Base-by-base conservation (phyloP, 2,113 vertebrate genomes). In the Phalacrocorax aristotelis region DNA sequence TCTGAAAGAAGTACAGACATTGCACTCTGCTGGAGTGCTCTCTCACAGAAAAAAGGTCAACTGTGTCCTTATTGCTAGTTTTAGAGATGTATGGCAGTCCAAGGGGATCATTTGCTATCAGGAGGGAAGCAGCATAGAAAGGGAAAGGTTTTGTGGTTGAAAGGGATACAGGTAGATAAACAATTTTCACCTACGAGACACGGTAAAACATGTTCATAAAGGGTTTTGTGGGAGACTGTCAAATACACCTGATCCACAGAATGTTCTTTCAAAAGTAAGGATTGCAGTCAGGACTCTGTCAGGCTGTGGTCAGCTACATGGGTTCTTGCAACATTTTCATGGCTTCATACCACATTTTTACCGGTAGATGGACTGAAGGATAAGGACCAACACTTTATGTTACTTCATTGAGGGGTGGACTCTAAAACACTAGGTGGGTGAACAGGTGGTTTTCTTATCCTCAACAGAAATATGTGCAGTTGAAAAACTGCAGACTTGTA, bases 141-240 rank as follows among this genome's bases (percentile, higher is more conserved):
- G 9, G 3, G 12, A 74, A 72, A 84, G 18, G 2, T 34, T 82
- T 69, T 76, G 8, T 85, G 5, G 4, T 34, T 54, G 30, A 80
- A 65, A 57, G 34, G 44, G 23, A 4, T 40, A 16, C 0, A 22
- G 29, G 11, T 2, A 79, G 17, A 29, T 25, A 52, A 64, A 26
- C 0, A 44, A 13, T 62, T 80, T 65, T 82, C 25, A 66, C 21
- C 19, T 27, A 16, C 1, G 30, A 74, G n/a, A 7, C 25, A 51
- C 10, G 30, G 34, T 44, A 72, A 82, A 68, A 6, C 11, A 14
- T 51, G 9, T 36, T 88, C 40, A 62, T 90, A 30, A 30, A 57
- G 15, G 23, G 5, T 51, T 88, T 83, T 86, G 11, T 0, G 1
- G 25, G 10, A 83, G 1, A 49, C 3, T 0, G 0, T 13, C 16